These are phyloP conservation scores for Anarrhichthys ocellatus DNA, from an alignment of 2,113 vertebrate genomes.

Conservation along the genomic window DNA sequence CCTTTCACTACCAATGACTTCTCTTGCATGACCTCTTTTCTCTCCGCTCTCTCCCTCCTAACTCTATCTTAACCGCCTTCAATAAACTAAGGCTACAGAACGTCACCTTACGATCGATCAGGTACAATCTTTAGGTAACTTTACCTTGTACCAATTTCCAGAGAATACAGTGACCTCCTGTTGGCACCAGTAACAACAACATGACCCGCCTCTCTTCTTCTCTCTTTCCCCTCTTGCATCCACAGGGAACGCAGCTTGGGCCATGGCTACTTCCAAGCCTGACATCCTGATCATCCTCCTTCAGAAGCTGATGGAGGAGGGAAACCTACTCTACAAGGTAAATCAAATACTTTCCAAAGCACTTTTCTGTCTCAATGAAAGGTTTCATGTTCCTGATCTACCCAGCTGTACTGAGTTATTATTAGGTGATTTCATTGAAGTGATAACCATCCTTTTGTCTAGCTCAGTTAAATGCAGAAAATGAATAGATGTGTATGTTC, in stretches of 20 bases:
- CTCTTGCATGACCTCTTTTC: conserved; percentile 64
- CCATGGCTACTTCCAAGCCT: conserved; percentile 99
- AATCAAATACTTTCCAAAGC: not conserved
- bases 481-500: conserved; percentile 52
- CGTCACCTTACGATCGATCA: conserved; percentile 89
- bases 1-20: conserved; percentile 47
- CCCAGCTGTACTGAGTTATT: not conserved
- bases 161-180: conserved; percentile 58
- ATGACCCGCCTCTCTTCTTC: conserved; percentile 15
- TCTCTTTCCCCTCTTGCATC: conserved; percentile 30
- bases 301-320: conserved; percentile 99
- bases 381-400: not conserved
- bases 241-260: conserved; percentile 98
- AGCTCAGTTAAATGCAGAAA: conserved; percentile 47
- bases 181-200: not conserved
- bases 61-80: conserved; percentile 80
- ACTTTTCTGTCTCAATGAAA: not conserved
- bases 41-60: conserved; percentile 72
- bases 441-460: conserved; percentile 16
- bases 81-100: conserved; percentile 87
- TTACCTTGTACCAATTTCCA: conserved; percentile 78
- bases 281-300: conserved; percentile 98
- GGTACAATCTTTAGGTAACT: conserved; percentile 90
- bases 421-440: conserved; percentile 2
- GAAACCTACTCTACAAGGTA: conserved; percentile 96